Evolutionary conservation across 2,113 vertebrate genomes (phyloP), one percentile per base, ranked within the genome.

Genomic region (Paramisgurnus dabryanus): DNA sequence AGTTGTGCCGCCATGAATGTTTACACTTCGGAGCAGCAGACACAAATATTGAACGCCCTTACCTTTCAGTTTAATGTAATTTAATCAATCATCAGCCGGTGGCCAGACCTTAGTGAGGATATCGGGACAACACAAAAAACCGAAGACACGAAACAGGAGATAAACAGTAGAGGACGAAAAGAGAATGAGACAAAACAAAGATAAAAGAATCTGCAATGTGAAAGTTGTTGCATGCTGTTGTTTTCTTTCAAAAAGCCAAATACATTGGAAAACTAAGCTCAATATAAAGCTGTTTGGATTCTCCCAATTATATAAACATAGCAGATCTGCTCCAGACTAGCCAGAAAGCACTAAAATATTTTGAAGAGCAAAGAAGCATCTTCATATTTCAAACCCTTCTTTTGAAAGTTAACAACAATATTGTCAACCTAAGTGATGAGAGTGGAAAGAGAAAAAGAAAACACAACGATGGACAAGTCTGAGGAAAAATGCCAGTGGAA

Each of bases 11-110:
- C 68, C 77, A 67, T 50, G 60, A 85, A 64, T 88, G 87, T 89
- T 90, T 90, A 89, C 87, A 83, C 84, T 89, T 88, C 86, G 84
- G 89, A 86, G 85, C 86, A 87, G 87, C 87, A 86, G 84, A 90
- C 89, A 81, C 85, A 91, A 91, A 89, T 91, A 91, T 92, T 89
- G 91, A 91, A 86, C 79, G 82, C 85, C 80, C 73, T 83, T 84
- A 83, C 77, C 72, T 77, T 80, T 72, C 88, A 84, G 79, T 86
- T 84, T 84, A 83, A 83, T 90, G 89, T 91, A 89, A 89, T 89
- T 88, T 75, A 90, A 89, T 91, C 88, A 90, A 86, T 90, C 84
- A 75, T 78, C 86, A 70, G 81, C 74, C 61, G 12, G 71, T 76
- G 85, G 81, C 80, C 80, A 83, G 63, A 34, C 86, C 85, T 76